Evolutionary conservation across 2,113 vertebrate species (phyloP).

Genomic region (Carassius gibelio): DNA sequence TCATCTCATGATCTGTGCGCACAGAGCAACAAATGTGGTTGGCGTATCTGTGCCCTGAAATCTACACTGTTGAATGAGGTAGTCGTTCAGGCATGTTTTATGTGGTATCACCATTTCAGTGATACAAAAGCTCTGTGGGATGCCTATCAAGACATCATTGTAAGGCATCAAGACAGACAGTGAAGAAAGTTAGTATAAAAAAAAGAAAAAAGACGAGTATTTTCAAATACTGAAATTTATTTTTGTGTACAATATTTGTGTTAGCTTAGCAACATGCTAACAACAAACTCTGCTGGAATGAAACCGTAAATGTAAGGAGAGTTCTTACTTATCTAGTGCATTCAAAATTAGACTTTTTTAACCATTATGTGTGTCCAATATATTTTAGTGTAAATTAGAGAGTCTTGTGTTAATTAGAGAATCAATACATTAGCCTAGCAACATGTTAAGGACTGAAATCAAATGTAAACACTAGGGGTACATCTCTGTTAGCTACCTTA

Average conservation of each 20-base stretch:
- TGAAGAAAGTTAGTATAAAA: not conserved
- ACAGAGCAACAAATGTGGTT: not conserved
- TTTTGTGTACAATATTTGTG: not conserved
- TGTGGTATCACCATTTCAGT: not conserved
- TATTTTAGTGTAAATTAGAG: not conserved
- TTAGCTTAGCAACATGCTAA: not conserved
- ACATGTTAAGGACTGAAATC: not conserved
- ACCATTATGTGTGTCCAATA: not conserved
- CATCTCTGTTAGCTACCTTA: too few relatives aligned
- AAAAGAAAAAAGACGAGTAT: not conserved
- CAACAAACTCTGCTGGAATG: not conserved
- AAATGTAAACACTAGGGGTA: too few relatives aligned
- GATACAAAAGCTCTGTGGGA: not conserved
- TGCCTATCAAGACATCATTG: not conserved
- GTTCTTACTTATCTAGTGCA: not conserved
- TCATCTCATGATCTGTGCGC: slow-evolving; percentile 6
- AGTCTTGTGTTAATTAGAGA: not conserved
- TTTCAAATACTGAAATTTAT: not conserved
- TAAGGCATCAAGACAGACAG: not conserved
- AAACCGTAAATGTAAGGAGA: not conserved
- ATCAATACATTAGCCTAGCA: not conserved
- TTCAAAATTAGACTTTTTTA: not conserved
- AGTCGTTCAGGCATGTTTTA: not conserved
- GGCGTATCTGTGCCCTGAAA: not conserved
- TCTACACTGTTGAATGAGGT: not conserved